Conservation (phyloP, 1,140 invertebrate species). For the Anthonomus grandis region DNA sequence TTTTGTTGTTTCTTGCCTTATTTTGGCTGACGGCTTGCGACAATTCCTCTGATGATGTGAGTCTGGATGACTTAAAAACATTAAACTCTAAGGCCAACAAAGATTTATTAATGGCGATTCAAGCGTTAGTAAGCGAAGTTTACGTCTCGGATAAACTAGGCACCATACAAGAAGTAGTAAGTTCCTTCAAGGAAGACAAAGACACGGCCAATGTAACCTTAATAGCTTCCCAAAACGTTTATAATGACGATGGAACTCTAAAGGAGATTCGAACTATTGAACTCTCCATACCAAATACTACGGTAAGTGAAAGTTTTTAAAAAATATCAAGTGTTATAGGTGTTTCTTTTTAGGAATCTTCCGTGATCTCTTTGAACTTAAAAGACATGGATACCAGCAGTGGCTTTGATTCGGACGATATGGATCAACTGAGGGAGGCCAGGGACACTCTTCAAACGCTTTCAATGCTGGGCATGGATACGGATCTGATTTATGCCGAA, state of each 20-base stretch:
- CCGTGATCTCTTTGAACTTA: not conserved
- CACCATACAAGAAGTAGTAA: not conserved
- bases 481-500: not conserved
- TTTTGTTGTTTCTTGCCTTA: no score
- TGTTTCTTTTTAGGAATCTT: not conserved
- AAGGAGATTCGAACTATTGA: conserved; percentile 15
- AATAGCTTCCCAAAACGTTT: conserved; percentile 8
- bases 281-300: not conserved
- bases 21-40: no score
- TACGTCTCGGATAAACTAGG: conserved; percentile 5
- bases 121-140: no score
- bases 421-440: not conserved
- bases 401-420: not conserved
- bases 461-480: not conserved
- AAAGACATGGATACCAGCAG: not conserved
- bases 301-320: not conserved
- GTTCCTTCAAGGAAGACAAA: not conserved
- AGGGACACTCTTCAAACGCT: not conserved
- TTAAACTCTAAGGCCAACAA: no score
- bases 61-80: no score
- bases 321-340: not conserved
- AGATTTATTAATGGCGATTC: no score
- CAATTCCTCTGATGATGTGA: no score
- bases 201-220: conserved; percentile 1
- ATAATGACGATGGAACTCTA: conserved; percentile 5